phyloP scores from a whole-genome alignment of 2,113 vertebrate genomes.

The Scytalopus superciliaris region DNA sequence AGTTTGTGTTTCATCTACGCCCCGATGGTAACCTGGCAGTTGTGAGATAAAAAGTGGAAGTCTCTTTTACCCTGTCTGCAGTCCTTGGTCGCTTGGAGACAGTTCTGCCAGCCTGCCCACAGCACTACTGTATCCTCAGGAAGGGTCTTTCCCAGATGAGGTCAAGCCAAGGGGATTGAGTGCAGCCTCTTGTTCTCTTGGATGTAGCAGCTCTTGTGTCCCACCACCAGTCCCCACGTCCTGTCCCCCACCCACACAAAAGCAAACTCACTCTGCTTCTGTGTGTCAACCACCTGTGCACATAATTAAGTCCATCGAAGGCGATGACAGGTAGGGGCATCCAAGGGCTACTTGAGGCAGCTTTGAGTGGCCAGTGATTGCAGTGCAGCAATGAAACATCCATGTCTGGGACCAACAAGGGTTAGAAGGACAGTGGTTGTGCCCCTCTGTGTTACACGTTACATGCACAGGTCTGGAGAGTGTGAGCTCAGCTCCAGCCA shows the following conservation, averaged over 20 bases:
- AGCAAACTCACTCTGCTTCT: not conserved
- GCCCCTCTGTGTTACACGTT: not conserved
- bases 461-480: not conserved
- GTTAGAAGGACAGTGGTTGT: not conserved
- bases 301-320: not conserved
- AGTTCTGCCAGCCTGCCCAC: not conserved
- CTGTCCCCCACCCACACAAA: accelerated
- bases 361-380: not conserved
- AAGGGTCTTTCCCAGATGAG: not conserved
- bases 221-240: not conserved
- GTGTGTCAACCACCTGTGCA: not conserved
- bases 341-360: not conserved
- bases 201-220: not conserved
- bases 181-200: not conserved
- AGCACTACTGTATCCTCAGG: not conserved
- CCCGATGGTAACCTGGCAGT: not conserved
- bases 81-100: not conserved
- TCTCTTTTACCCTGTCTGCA: not conserved
- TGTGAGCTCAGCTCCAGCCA: not conserved
- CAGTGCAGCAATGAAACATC: not conserved
- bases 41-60: not conserved
- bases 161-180: not conserved
- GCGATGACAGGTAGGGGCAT: not conserved
- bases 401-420: not conserved
- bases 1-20: not conserved